Percentiles rank a stretch among this genome's conserved stretches.
These are phyloP conservation scores for Lepidurus apus DNA, from an alignment of 1,140 invertebrate species.

Conservation along the genomic window DNA sequence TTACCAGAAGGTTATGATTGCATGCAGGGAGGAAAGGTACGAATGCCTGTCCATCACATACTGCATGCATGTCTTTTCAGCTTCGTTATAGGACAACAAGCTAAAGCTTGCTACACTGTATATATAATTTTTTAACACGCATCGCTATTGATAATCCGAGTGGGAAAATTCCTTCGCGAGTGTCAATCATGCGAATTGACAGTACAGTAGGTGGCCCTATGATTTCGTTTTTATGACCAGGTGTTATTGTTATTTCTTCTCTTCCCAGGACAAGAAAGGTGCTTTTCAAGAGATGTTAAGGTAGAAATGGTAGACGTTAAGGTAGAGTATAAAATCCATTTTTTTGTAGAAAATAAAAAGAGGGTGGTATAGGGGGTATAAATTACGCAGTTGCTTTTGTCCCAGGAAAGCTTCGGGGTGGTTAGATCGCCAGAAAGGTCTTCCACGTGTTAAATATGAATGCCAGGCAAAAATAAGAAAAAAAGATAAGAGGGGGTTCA, in stretches of 20 bases:
- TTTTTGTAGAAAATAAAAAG: too few relatives aligned
- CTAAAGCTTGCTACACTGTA: background rate
- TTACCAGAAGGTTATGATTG: background rate
- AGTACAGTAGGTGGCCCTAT: background rate
- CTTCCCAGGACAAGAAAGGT: background rate
- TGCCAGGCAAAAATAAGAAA: too few relatives aligned
- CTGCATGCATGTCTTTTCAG: background rate
- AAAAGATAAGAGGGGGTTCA: too few relatives aligned
- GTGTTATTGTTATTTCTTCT: background rate
- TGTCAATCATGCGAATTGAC: background rate
- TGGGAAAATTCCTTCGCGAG: background rate
- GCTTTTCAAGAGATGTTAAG: too few relatives aligned
- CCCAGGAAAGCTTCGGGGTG: too few relatives aligned
- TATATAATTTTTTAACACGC: background rate
- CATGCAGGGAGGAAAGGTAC: background rate
- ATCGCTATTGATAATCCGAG: background rate
- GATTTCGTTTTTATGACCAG: background rate
- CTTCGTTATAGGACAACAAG: background rate
- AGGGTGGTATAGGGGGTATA: too few relatives aligned
- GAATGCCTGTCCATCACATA: constrained; percentile 12
- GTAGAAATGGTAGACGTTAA: too few relatives aligned
- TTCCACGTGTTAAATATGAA: too few relatives aligned
- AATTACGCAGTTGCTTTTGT: too few relatives aligned
- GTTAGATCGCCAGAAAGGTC: too few relatives aligned
- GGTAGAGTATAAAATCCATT: too few relatives aligned